These are phyloP conservation scores for Drosophila tropicalis DNA, from an alignment of 1,140 invertebrate species.

Conservation along the genomic window DNA sequence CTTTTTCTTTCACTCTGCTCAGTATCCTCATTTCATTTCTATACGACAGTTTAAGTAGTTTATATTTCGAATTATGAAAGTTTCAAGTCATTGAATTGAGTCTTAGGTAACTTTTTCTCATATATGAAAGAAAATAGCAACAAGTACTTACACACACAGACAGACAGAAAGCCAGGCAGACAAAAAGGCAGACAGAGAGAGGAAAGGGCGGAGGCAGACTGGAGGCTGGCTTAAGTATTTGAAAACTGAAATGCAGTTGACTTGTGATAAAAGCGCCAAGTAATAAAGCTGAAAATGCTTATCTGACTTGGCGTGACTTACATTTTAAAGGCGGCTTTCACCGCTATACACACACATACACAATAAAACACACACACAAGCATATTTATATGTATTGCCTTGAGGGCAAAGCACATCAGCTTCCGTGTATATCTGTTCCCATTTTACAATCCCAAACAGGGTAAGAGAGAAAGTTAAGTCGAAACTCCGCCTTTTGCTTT, in stretches of 20 bases:
- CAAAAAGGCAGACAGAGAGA: slow-evolving; percentile 25
- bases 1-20: background rate
- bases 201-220: slow-evolving; percentile 1
- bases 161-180: background rate
- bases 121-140: slow-evolving; percentile 33
- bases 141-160: slow-evolving; percentile 34
- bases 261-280: slow-evolving; percentile 62
- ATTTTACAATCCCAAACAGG: slow-evolving; percentile 50
- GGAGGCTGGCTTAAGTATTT: slow-evolving; percentile 54
- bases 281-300: slow-evolving; percentile 75
- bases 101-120: slow-evolving; percentile 48
- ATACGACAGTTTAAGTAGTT: slow-evolving; percentile 79
- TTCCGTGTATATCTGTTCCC: slow-evolving; percentile 71
- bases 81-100: slow-evolving; percentile 52
- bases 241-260: slow-evolving; percentile 56
- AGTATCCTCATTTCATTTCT: background rate
- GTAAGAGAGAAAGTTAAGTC: slow-evolving; percentile 65
- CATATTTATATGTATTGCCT: slow-evolving; percentile 28
- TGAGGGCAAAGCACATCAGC: slow-evolving; percentile 40
- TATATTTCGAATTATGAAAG: slow-evolving; percentile 74
- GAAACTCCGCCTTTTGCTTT: slow-evolving; percentile 40
- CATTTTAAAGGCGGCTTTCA: slow-evolving; percentile 75
- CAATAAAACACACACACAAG: slow-evolving; percentile 21
- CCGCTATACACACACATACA: slow-evolving; percentile 19
- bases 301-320: slow-evolving; percentile 74